Base-by-base conservation (phyloP, 1,140 invertebrate species). In the Caerostris extrusa region DNA sequence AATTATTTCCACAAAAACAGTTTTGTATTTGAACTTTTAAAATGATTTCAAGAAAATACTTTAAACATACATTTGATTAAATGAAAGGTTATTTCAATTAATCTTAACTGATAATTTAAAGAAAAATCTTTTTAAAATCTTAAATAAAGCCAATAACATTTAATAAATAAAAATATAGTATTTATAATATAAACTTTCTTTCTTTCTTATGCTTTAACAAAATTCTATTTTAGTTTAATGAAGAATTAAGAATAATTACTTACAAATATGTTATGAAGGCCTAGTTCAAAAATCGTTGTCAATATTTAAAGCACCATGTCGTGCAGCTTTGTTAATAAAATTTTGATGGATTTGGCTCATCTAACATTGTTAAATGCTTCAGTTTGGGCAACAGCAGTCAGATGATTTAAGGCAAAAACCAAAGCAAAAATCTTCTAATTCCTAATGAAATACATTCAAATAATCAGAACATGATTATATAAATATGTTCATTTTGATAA, bases 301-400 rank as follows among this genome's bases (percentile, higher is more conserved):
- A 97, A 95, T 97, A 97, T 95, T 97, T 97, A 95, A 97, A 57
- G 97, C 97, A 57, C 97, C 97, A 86, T 96, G 95, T 93, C 96
- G 95, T 6, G 97, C 97, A 60, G 97, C 97, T 95, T 97, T 96
- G 14, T 96, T 95, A 90, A 97, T 97, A 94, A 97, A 97, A 64
- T 96, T 96, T 97, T 97, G 8, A 97, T 94, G 3, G 96, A n/a
- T n/a, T 96, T 3, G 95, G 95, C 95, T 97, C 97, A 91, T 97
- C 97, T 56, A 97, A 95, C 91, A n/a, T 97, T 96, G 87, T 95
- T 95, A 95, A 97, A 97, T 82, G 96, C 96, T 83, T 97, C 96
- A 4, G 97, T 97, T 95, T 97, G 97, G 7, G 97, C 96, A n/a
- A 97, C 97, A 10, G 96, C 97, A 60, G 97, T 97, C 96, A 97